Percentiles rank a stretch among this genome's conserved stretches.
Conservation (phyloP, 2,888 invertebrate genomes). For the Sisyra nigra region DNA sequence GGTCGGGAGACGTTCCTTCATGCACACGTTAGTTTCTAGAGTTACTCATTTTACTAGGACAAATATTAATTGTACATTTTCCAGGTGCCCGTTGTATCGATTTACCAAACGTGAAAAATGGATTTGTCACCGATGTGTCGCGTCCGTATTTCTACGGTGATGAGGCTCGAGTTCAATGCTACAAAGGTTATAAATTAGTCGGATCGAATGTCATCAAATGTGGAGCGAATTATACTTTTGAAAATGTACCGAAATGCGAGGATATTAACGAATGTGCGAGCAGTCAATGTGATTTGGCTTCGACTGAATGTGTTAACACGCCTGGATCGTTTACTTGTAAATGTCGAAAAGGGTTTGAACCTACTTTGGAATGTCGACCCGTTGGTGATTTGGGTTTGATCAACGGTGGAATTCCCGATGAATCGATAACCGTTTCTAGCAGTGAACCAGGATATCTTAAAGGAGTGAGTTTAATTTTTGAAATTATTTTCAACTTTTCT, state of each 20-base stretch:
- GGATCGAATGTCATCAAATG: conserved; percentile 73
- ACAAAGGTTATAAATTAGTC: conserved; percentile 73
- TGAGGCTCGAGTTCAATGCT: conserved; percentile 83
- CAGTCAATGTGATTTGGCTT: conserved; percentile 78
- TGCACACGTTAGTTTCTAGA: conserved; percentile 49
- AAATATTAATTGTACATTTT: conserved; percentile 3
- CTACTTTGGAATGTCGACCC: conserved; percentile 77
- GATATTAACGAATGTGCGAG: conserved; percentile 83
- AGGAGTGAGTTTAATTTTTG: conserved; percentile 36
- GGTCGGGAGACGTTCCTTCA: conserved; percentile 82
- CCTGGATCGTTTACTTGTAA: conserved; percentile 81
- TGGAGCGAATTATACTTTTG: conserved; percentile 69
- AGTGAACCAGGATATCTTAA: conserved; percentile 70
- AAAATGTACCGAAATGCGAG: conserved; percentile 73
- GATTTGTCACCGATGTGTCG: conserved; percentile 65
- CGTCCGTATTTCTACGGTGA: conserved; percentile 72
- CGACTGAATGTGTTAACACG: conserved; percentile 80
- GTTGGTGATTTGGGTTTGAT: conserved; percentile 77
- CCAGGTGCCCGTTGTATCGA: conserved; percentile 48
- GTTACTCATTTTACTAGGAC: not conserved
- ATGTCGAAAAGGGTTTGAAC: conserved; percentile 66
- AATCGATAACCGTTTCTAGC: conserved; percentile 70
- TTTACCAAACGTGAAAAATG: conserved; percentile 71
- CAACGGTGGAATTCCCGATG: conserved; percentile 81
- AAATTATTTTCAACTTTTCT: too few species aligned